phyloP scores from a whole-genome alignment of 2,113 vertebrate genomes.

The Dipodomys spectabilis region DNA sequence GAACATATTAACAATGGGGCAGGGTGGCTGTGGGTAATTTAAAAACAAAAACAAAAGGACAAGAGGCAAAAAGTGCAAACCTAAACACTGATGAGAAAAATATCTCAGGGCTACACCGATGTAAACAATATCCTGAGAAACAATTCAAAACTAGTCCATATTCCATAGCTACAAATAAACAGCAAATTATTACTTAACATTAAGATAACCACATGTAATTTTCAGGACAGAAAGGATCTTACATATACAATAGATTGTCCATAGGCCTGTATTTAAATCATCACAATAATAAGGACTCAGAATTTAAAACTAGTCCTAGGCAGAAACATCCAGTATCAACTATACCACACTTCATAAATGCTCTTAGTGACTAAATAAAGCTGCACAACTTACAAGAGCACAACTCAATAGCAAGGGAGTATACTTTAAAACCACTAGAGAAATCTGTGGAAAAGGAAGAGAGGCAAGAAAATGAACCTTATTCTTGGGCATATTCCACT shows the following conservation, averaged over 20 bases:
- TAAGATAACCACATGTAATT: not conserved
- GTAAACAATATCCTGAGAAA: not conserved
- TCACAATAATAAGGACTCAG: not conserved
- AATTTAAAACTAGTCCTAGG: not conserved
- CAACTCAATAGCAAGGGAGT: not conserved
- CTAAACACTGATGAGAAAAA: not conserved
- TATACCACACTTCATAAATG: not conserved
- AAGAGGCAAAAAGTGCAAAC: not conserved
- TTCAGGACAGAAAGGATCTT: slow-evolving; percentile 11
- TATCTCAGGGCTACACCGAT: not conserved
- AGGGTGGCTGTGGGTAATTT: not conserved
- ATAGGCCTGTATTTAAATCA: not conserved
- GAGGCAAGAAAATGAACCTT: not conserved
- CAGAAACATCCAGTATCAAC: not conserved
- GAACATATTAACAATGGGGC: not conserved
- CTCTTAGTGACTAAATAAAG: slow-evolving; percentile 11
- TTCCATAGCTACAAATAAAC: slow-evolving; percentile 4
- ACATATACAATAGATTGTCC: not conserved
- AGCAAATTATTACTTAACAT: not conserved
- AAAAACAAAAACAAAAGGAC: not conserved
- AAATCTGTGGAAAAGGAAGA: not conserved
- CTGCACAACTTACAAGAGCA: not conserved
- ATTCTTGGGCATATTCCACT: not conserved
- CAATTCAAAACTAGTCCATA: not conserved
- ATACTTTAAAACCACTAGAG: not conserved